Evolutionary conservation across 1,140 invertebrate genomes (phyloP).

Genomic region (Ceratina japonica): DNA sequence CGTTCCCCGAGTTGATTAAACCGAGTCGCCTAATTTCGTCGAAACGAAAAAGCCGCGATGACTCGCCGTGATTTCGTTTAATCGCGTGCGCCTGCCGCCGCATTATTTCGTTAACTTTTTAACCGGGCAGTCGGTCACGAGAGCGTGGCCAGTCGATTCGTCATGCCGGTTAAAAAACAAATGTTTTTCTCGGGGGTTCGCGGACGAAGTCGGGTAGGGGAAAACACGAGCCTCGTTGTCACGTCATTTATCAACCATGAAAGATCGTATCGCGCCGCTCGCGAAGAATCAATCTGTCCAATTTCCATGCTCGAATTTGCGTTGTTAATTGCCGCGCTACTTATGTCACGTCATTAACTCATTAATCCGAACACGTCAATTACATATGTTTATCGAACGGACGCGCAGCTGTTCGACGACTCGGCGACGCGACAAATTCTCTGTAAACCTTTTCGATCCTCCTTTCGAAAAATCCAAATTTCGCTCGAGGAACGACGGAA

Average conservation of each 20-base stretch:
- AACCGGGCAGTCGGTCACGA: constrained; percentile 47
- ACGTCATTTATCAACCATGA: constrained; percentile 58
- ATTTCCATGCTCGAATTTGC: constrained; percentile 25
- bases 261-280: constrained; percentile 50
- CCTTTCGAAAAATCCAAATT: too few species aligned
- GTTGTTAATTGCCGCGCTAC: constrained; percentile 23
- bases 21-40: neutral
- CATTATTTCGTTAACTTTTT: constrained; percentile 61
- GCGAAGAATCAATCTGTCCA: constrained; percentile 47
- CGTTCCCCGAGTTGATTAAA: neutral
- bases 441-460: too few species aligned
- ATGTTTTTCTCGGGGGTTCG: neutral
- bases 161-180: constrained; percentile 43
- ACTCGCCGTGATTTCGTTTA: neutral
- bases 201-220: neutral
- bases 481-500: too few species aligned
- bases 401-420: too few species aligned
- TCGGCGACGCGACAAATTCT: too few species aligned
- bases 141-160: constrained; percentile 57
- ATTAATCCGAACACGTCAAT: neutral
- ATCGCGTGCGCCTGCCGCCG: neutral
- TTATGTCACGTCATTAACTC: neutral
- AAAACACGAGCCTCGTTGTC: constrained; percentile 35
- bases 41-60: neutral
- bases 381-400: too few species aligned